phyloP scores from a whole-genome alignment of 2,888 invertebrate genomes.

The Ecliptopera silaceata region DNA sequence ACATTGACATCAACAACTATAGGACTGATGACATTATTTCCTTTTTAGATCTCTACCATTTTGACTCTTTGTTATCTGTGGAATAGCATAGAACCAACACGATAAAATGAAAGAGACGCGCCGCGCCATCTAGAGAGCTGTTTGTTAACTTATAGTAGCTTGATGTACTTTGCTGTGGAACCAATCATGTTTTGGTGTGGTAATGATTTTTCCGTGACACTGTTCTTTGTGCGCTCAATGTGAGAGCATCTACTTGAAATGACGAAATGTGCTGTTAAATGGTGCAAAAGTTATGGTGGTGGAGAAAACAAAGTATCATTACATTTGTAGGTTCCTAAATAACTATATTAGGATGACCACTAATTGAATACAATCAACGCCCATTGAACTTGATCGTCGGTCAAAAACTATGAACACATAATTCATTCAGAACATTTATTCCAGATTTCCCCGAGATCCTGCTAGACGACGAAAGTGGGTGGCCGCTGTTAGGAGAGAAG shows the following conservation, averaged over 20 bases:
- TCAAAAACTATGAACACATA: background rate
- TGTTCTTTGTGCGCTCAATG: conserved; percentile 5
- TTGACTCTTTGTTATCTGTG: too few relatives aligned
- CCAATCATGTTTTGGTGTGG: conserved; percentile 28
- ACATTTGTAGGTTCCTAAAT: conserved; percentile 18
- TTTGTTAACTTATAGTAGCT: background rate
- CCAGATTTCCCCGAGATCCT: conserved; percentile 28
- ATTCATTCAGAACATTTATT: too few relatives aligned
- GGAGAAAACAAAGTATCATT: conserved; percentile 28
- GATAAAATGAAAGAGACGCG: too few relatives aligned
- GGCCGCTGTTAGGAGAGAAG: conserved; percentile 25
- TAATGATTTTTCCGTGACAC: conserved; percentile 27
- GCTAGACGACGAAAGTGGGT: conserved; percentile 26
- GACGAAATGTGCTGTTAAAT: conserved; percentile 29
- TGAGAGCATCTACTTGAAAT: conserved; percentile 5
- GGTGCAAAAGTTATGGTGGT: conserved; percentile 30
- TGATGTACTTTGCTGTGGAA: conserved; percentile 16
- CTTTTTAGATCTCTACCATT: too few relatives aligned
- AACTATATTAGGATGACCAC: too few relatives aligned
- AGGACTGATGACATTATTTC: background rate
- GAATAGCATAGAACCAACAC: too few relatives aligned
- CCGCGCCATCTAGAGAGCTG: conserved; percentile 2
- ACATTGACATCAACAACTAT: conserved; percentile 6
- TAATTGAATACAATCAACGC: too few relatives aligned
- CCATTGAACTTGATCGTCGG: too few relatives aligned